Base-by-base conservation (phyloP, 2,888 invertebrate species). In the Cantharis nigra region DNA sequence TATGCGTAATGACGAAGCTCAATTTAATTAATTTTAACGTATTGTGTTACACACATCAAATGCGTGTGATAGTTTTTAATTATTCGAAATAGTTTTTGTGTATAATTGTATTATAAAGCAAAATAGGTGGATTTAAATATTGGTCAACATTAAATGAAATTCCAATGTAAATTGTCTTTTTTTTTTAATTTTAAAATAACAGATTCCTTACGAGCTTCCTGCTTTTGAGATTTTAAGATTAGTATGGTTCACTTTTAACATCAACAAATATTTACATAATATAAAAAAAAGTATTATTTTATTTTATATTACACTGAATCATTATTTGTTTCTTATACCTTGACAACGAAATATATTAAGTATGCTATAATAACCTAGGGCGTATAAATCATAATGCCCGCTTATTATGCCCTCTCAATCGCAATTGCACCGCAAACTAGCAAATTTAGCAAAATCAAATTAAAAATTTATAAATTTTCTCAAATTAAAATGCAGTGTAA, bases 1-100 rank as follows among this genome's bases (percentile, higher is more conserved):
- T 79, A 77, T 76, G 71, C 71, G 72, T 76, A 69, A 73, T 63
- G 63, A 77, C 76, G 76, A 76, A 74, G 74, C 77, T 79, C 77
- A 79, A 77, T 73, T 78, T 49, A 49, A 76, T 71, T 71, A 74
- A 72, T 75, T 75, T 74, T 75, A 75, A 73, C 74, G 71, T 79
- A 70, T 74, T 74, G 67, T 76, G 79, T 76, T 79, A 65, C 63
- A 65, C 65, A 65, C 72, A 69, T 23, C 3, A 28, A 69, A 28
- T 69, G 69, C 65, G 20, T 67, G 65, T 67, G 18, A 67, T 67
- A 67, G 65, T 23, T 67, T 67, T 67, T 67, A 67, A 67, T 20
- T 49, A 49, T 49, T 67, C 18, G 20, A 26, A 67, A 13, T 67
- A 67, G 65, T 26, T 67, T 26, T 67, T 67, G 65, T 67, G 65